Evolutionary conservation across 1,140 invertebrate species (phyloP), one percentile per base, ranked within the genome.

Genomic region (Eurosta solidaginis): DNA sequence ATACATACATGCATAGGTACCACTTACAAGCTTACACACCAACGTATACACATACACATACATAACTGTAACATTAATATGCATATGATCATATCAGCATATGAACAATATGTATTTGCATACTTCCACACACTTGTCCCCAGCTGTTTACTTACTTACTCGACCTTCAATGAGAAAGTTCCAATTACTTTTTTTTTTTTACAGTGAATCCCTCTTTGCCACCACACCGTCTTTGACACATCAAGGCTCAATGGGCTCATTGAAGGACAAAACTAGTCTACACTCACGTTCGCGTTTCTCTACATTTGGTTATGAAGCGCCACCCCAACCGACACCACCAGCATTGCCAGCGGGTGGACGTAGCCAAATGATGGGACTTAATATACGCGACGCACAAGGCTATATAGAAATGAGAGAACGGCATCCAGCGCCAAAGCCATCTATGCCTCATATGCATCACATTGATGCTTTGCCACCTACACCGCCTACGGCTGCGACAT

Each of bases 141-240:
- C 22, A 42, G 45, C n/a, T 75, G 59, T 78, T 74, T 78, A 9
- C 63, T 22, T 63, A 47, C 75, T 74, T 78, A 9, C 63, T 22
- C 45, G 40, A 22, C 40, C 42, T 44, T 68, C 59, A 68, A 68
- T 68, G 59, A 68, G 59, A 7, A n/a, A n/a, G n/a, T 20, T 68
- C 33, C n/a, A 29, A 68, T 68, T 29, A 40, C n/a, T 68, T n/a
- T 54, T 54, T 40, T 68, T n/a, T 54, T 54, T 40, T 74, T 50
- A 20, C 80, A 88, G 86, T 78, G 86, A 88, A 79, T 88, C 86
- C 76, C 81, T 88, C 78, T 88, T 87, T 82, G 84, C 83, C 68
- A n/a, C n/a, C n/a, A 86, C 82, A 80, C 82, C 74, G 77, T 83
- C 83, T 44, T 79, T 85, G 81, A 84, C 85, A 82, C 82, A 84